Conservation (phyloP, 37 sponge, comb jelly and placozoan genomes). For the Agelas oroides region DNA sequence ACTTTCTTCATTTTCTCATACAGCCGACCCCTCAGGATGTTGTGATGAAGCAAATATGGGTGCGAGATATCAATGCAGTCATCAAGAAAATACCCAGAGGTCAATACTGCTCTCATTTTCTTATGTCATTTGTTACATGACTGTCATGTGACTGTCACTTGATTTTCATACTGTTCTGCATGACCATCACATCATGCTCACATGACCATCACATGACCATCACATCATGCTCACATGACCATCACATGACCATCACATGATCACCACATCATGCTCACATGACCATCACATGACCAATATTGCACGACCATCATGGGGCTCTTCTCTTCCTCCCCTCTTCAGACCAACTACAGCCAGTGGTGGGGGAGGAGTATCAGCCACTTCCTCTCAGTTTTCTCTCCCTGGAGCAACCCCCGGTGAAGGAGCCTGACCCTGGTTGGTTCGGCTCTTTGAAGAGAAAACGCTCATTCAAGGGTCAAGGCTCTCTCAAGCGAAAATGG, state of each 20-base stretch:
- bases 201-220: neutral
- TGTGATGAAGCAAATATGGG: constrained; percentile 10
- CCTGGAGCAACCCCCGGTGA: neutral
- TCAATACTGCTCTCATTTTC: neutral
- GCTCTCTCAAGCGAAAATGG: neutral
- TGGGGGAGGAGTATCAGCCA: constrained; percentile 30
- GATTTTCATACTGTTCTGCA: neutral
- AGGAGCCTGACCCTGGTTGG: neutral
- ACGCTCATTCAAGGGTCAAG: neutral
- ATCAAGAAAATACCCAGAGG: too few species aligned
- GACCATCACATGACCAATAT: neutral
- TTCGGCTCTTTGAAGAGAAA: constrained; percentile 12
- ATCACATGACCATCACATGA: constrained; percentile 9
- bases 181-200: too few species aligned
- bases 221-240: constrained; percentile 25
- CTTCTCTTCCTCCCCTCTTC: too few species aligned
- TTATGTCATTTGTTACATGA: neutral
- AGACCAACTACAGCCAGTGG: neutral
- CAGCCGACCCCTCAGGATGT: neutral
- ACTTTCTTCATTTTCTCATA: neutral
- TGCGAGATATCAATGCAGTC: neutral
- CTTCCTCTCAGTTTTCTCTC: constrained; percentile 26
- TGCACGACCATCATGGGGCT: too few species aligned
- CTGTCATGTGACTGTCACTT: constrained; percentile 5
- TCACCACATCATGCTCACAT: too few species aligned